Evolutionary conservation across 2,888 invertebrate genomes (phyloP).

Genomic region (Idaea dimidiata): DNA sequence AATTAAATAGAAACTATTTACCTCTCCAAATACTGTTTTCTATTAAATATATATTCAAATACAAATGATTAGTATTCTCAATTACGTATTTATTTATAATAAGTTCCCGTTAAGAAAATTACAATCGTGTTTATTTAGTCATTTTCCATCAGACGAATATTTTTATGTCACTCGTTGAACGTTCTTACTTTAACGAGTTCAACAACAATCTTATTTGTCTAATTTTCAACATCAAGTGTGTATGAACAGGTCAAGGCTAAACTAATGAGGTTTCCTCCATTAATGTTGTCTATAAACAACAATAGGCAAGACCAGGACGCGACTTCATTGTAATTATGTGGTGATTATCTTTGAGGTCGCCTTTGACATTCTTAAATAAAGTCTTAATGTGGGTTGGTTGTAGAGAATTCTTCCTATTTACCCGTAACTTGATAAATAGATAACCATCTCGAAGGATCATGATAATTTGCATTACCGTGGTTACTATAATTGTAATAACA

Average conservation of each 20-base stretch:
- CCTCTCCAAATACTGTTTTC: too few relatives aligned
- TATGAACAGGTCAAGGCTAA: constrained; percentile 47
- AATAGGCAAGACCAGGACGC: constrained; percentile 47
- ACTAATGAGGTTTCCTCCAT: constrained; percentile 49
- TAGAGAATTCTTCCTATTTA: neutral
- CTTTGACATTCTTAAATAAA: neutral
- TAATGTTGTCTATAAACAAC: constrained; percentile 36
- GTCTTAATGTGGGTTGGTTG: neutral
- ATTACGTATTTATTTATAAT: neutral
- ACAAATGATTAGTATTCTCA: neutral
- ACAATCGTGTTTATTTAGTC: neutral
- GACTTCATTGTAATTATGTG: constrained; percentile 9
- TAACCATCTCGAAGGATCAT: neutral
- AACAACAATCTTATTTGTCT: too few relatives aligned
- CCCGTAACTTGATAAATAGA: neutral
- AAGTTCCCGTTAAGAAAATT: neutral
- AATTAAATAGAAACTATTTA: neutral
- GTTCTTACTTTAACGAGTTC: neutral
- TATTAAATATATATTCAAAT: neutral
- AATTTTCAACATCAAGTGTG: neutral
- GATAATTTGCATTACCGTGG: neutral
- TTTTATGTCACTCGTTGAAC: neutral
- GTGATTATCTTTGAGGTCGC: constrained; percentile 16
- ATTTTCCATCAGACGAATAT: neutral
- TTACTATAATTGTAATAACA: neutral